Percentiles rank a stretch among this genome's conserved stretches.
phyloP scores from a whole-genome alignment of 53 echinoderm and acorn worm species.

The Paelopatides confundens region DNA sequence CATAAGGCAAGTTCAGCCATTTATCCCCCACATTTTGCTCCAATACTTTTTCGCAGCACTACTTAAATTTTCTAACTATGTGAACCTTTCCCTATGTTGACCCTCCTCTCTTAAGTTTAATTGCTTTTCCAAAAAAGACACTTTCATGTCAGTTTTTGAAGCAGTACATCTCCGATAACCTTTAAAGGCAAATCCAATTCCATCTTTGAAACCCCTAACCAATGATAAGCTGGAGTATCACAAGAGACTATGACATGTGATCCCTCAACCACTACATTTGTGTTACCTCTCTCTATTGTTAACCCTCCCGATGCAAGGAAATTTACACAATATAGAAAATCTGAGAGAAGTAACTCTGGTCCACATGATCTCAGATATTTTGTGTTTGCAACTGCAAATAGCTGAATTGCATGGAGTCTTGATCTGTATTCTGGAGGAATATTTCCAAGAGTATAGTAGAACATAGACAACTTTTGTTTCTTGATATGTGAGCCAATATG shows the following conservation, averaged over 20 bases:
- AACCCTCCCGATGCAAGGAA: constrained; percentile 60
- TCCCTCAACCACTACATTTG: constrained; percentile 52
- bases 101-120: constrained; percentile 49
- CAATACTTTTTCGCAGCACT: constrained; percentile 62
- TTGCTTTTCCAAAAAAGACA: constrained; percentile 44
- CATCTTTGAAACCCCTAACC: constrained; percentile 82
- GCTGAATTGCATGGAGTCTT: constrained; percentile 60
- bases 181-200: constrained; percentile 67
- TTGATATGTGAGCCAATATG: constrained; percentile 68
- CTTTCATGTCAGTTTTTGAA: constrained; percentile 59
- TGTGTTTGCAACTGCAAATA: constrained; percentile 70
- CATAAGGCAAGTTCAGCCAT: constrained; percentile 62
- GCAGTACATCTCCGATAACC: constrained; percentile 64
- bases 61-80: constrained; percentile 34
- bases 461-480: constrained; percentile 76
- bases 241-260: constrained; percentile 59
- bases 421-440: constrained; percentile 72
- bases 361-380: constrained; percentile 53
- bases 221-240: constrained; percentile 78
- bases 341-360: constrained; percentile 24
- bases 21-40: constrained; percentile 81
- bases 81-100: constrained; percentile 64
- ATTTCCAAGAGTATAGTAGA: constrained; percentile 65
- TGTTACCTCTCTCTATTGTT: constrained; percentile 44
- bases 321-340: constrained; percentile 56